Percentiles rank a stretch among this genome's conserved stretches.
Evolutionary conservation across 2,888 invertebrate genomes (phyloP).

Genomic region (Cheilosia scutellata): DNA sequence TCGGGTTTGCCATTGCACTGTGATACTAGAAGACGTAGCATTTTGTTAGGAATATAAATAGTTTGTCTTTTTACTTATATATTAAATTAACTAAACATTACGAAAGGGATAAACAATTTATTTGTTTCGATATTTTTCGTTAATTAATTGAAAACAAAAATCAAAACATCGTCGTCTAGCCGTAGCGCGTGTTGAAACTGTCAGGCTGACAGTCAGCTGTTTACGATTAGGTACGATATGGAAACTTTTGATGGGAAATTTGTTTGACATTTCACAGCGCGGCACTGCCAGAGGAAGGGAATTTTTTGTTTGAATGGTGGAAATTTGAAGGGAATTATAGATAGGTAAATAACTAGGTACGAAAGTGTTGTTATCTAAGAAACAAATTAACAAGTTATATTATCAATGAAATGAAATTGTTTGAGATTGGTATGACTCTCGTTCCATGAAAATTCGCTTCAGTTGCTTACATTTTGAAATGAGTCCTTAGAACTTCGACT

Average conservation of each 20-base stretch:
- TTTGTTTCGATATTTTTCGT: slow-evolving; percentile 37
- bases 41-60: slow-evolving; percentile 62
- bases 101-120: slow-evolving; percentile 20
- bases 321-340: too few species aligned
- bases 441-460: too few species aligned
- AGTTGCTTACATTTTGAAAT: too few species aligned
- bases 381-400: too few species aligned
- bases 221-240: background rate
- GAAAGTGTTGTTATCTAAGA: too few species aligned
- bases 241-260: slow-evolving; percentile 9
- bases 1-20: slow-evolving; percentile 79
- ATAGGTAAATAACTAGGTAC: too few species aligned
- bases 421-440: too few species aligned
- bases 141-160: slow-evolving; percentile 42
- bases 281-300: slow-evolving; percentile 26
- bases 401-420: too few species aligned
- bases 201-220: slow-evolving; percentile 65
- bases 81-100: slow-evolving; percentile 56
- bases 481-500: too few species aligned
- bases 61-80: slow-evolving; percentile 26
- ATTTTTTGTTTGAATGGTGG: background rate
- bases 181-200: slow-evolving; percentile 50
- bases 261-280: background rate
- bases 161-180: slow-evolving; percentile 47
- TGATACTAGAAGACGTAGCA: slow-evolving; percentile 79